Evolutionary conservation across 2,113 vertebrate species (phyloP), one percentile per base, ranked within the genome.

Genomic region (Bolborhynchus lineola): DNA sequence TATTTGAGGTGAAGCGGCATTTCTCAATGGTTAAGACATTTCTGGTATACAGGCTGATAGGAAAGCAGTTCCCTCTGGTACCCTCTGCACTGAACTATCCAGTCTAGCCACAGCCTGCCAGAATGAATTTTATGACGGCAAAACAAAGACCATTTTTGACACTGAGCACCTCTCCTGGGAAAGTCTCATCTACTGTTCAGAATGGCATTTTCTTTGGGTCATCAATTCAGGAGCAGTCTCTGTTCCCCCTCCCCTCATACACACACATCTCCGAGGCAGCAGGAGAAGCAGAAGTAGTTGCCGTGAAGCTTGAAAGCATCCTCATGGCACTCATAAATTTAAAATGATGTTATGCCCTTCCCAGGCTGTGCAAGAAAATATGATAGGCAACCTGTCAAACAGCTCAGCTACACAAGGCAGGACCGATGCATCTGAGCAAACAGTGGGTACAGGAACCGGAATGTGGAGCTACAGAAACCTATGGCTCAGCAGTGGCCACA

Each of bases 391-490:
- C 15, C 28, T 42, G 24, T 15, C 17, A n/a, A 72, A 28, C 3
- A 35, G 23, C 7, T 31, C 86, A 62, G 46, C 46, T 35, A 29
- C 44, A 14, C 33, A 64, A 85, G 47, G 47, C 39, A 57, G 24
- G 7, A 16, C 4, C 41, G 3, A 14, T 18, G 44, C 53, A 15
- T 21, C 52, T n/a, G 35, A 14, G 31, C 37, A 28, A 71, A 49
- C 6, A 28, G 37, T 0, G 0, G 15, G 12, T 31, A 20, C 25
- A 28, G 55, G 35, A 59, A 65, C 17, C 3, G 9, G 39, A 52
- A 23, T 7, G 31, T 20, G 10, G 39, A 50, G 55, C 37, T 50
- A 26, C 23, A 7, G 70, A 80, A 63, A 75, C 24, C 55, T 13
- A 1, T 23, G 62, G 37, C 53, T 57, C 37, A 44, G 33, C 0